Conservation (phyloP, 2,888 invertebrate genomes). For the Rhingia rostrata region DNA sequence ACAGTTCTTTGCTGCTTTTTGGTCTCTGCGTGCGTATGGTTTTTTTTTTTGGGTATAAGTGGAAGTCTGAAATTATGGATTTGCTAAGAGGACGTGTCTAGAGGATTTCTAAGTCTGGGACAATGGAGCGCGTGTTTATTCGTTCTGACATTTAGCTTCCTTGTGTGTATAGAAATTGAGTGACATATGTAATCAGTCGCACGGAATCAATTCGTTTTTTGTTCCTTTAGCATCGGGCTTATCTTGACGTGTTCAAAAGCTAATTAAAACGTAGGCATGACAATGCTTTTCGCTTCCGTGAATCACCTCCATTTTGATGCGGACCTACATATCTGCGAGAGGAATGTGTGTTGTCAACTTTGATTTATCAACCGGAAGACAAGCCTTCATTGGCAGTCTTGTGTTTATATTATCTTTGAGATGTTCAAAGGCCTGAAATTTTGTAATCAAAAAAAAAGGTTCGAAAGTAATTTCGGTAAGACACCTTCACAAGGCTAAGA, state of each 20-base stretch:
- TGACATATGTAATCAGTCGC: conserved; percentile 41
- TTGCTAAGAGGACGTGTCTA: conserved; percentile 51
- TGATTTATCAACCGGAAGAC: conserved; percentile 57
- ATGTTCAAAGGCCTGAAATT: too few species aligned
- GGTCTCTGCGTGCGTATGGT: too few species aligned
- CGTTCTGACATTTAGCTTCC: conserved; percentile 18
- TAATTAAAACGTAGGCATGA: conserved; percentile 54
- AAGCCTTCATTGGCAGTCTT: conserved; percentile 19
- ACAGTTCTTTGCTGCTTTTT: conserved; percentile 28
- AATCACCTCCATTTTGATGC: conserved; percentile 34
- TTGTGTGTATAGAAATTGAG: conserved; percentile 27
- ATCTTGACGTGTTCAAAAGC: conserved; percentile 37
- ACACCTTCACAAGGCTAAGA: too few species aligned
- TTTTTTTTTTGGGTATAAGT: background rate
- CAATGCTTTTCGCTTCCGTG: conserved; percentile 41
- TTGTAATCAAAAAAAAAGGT: too few species aligned
- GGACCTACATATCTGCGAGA: background rate
- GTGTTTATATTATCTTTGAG: too few species aligned
- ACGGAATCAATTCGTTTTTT: conserved; percentile 53
- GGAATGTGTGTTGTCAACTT: conserved; percentile 5
- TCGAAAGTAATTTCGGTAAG: too few species aligned
- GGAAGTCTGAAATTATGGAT: conserved; percentile 28
- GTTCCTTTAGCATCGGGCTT: background rate
- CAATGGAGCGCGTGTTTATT: conserved; percentile 31
- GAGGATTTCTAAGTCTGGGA: conserved; percentile 37